phyloP scores from a whole-genome alignment of 30 jellyfish, hydroid and myxozoan species.

The Hydra vulgaris region DNA sequence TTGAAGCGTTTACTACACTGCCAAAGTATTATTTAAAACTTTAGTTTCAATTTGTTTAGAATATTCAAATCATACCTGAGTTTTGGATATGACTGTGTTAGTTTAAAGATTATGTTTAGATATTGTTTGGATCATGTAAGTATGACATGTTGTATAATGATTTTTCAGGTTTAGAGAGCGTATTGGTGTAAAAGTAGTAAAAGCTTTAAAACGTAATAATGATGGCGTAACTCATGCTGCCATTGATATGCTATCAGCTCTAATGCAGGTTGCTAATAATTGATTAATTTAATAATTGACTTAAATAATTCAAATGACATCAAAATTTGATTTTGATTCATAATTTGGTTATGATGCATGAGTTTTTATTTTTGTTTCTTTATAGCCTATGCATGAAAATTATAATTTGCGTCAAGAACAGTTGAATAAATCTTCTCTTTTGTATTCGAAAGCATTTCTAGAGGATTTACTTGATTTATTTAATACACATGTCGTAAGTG shows the following conservation, averaged over 20 bases:
- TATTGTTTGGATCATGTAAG: too few species aligned
- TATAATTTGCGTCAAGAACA: slow-evolving; percentile 75
- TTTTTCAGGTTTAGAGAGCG: slow-evolving; percentile 71
- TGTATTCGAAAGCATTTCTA: slow-evolving; percentile 50
- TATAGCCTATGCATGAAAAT: slow-evolving; percentile 94
- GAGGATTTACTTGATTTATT: slow-evolving; percentile 74
- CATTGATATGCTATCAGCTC: slow-evolving; percentile 90
- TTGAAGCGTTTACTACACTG: slow-evolving; percentile 79
- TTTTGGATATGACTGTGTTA: too few species aligned
- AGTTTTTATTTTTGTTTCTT: slow-evolving; percentile 1
- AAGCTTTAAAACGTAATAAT: slow-evolving; percentile 75
- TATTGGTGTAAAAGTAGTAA: slow-evolving; percentile 79
- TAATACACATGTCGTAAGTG: slow-evolving; percentile 72
- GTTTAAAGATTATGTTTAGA: not conserved
- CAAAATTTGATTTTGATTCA: not conserved
- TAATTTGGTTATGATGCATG: too few species aligned
- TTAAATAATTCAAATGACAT: too few species aligned
- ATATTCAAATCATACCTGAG: too few species aligned
- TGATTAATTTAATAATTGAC: not conserved
- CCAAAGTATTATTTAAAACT: slow-evolving; percentile 37
- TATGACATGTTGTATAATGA: not conserved
- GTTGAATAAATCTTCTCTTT: slow-evolving; percentile 65
- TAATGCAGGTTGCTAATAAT: slow-evolving; percentile 61
- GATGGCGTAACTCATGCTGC: slow-evolving; percentile 99
- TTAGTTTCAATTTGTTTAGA: too few species aligned